These are phyloP conservation scores for Incurvaria masculella DNA, from an alignment of 2,888 invertebrate genomes.

Conservation along the genomic window DNA sequence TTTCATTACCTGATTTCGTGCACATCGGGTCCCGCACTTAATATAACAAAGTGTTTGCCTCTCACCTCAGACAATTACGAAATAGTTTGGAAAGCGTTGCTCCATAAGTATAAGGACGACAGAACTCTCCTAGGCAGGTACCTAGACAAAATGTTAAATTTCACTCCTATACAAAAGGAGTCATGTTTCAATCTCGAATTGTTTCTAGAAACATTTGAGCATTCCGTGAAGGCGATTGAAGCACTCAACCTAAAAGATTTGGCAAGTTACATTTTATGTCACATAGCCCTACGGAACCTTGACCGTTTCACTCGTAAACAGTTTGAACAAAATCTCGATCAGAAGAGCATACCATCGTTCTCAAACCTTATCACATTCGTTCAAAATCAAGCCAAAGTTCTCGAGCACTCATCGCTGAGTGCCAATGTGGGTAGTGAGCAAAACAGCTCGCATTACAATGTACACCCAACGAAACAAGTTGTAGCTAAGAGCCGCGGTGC, in stretches of 20 bases:
- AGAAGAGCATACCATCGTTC: neutral
- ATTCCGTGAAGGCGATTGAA: conserved; percentile 10
- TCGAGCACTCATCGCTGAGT: neutral
- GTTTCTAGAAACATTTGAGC: conserved; percentile 11
- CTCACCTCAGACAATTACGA: conserved; percentile 7
- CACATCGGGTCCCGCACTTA: neutral
- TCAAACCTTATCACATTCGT: neutral
- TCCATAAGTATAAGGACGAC: conserved; percentile 14
- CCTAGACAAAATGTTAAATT: conserved; percentile 7
- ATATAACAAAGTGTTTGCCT: neutral
- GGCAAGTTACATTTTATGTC: conserved; percentile 8
- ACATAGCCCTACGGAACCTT: conserved; percentile 5
- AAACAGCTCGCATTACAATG: no score
- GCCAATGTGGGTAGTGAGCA: no score
- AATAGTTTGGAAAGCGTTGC: conserved; percentile 12
- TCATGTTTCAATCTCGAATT: neutral
- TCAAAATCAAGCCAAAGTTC: neutral
- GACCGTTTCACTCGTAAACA: neutral
- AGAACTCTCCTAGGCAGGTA: conserved; percentile 9
- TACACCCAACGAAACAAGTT: no score
- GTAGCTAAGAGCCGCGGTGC: no score
- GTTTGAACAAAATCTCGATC: neutral
- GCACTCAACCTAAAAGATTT: conserved; percentile 8
- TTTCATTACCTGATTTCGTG: conserved; percentile 9
- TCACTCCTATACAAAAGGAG: neutral